Base-by-base conservation (phyloP, 2,113 vertebrate species). In the Barbus barbus region DNA sequence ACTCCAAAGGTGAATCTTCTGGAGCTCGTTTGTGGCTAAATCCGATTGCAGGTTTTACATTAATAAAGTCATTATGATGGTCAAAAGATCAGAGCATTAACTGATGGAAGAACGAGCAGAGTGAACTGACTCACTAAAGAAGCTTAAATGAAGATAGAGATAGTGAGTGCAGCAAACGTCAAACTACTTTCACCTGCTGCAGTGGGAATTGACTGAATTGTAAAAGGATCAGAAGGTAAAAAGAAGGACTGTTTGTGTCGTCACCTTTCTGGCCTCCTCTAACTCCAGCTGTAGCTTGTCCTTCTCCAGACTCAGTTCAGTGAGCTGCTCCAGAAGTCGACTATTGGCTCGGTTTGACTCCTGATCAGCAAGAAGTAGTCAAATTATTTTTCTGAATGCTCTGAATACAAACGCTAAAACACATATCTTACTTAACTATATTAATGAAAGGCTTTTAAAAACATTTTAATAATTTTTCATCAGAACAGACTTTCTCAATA, bases 311-410 rank as follows among this genome's bases (percentile, higher is more conserved):
- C 93, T 94, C 41, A 95, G 92, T 67, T 96, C 96, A 18, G 96
- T 95, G 36, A 97, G 86, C 91, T 97, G 96, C 87, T 97, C 96
- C 90, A 96, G 84, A n/a, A 97, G 90, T 81, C 95, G 95, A 84
- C 91, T 90, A 86, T 94, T 97, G 18, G 96, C 95, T 38, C 95
- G 94, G 46, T 92, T 92, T 0, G 95, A 95, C 88, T 97, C 96
- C 96, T 97, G 87, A 69, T 24, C 13, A 83, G 2, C 48, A 80
- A 20, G 56, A 44, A 74, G 67, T 9, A 22, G 8, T 31, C 8
- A 60, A 20, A 65, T 3, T 9, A 69, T 12, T 13, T 9, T 14
- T 51, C 11, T 22, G 5, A 61, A 24, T 28, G 13, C 63, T 16
- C 14, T 38, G 18, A 51, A 26, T 6, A 38, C 53, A 36, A 51